Percentiles rank a stretch among this genome's conserved stretches.
phyloP scores from a whole-genome alignment of 2,888 invertebrate species.

The Celastrina argiolus region DNA sequence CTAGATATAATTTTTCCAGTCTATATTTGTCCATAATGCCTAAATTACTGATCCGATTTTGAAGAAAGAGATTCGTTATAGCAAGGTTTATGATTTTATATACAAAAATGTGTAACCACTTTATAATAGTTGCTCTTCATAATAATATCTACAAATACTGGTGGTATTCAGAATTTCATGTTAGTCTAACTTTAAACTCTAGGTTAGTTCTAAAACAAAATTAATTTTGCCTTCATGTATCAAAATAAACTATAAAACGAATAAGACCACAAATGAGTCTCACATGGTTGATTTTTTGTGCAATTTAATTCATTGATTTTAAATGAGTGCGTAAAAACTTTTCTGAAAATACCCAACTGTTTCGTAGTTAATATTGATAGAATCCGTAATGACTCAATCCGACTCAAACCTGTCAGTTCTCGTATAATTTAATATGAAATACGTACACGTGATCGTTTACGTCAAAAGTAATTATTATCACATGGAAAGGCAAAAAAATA shows the following conservation, averaged over 20 bases:
- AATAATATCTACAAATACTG: too few species aligned
- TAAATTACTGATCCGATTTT: too few species aligned
- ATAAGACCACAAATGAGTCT: neutral
- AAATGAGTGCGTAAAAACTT: slow-evolving; percentile 8
- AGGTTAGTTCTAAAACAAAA: neutral
- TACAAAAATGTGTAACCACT: too few species aligned
- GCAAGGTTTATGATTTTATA: too few species aligned
- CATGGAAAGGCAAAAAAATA: neutral
- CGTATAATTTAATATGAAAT: slow-evolving; percentile 26
- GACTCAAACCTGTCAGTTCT: slow-evolving; percentile 11
- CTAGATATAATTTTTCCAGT: too few species aligned
- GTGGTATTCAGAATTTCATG: too few species aligned
- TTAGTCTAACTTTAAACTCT: too few species aligned
- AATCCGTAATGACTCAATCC: slow-evolving; percentile 25
- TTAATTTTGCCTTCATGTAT: neutral
- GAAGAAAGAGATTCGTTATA: too few species aligned
- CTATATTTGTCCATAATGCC: too few species aligned
- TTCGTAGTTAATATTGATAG: slow-evolving; percentile 24
- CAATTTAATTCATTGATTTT: neutral
- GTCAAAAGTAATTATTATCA: neutral
- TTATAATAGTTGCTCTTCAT: too few species aligned
- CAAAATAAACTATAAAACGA: neutral
- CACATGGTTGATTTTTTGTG: neutral
- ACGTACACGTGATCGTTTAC: neutral
- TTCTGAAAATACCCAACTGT: slow-evolving; percentile 23